Evolutionary conservation across 2,113 vertebrate species (phyloP).

Genomic region (Craseonycteris thonglongyai): DNA sequence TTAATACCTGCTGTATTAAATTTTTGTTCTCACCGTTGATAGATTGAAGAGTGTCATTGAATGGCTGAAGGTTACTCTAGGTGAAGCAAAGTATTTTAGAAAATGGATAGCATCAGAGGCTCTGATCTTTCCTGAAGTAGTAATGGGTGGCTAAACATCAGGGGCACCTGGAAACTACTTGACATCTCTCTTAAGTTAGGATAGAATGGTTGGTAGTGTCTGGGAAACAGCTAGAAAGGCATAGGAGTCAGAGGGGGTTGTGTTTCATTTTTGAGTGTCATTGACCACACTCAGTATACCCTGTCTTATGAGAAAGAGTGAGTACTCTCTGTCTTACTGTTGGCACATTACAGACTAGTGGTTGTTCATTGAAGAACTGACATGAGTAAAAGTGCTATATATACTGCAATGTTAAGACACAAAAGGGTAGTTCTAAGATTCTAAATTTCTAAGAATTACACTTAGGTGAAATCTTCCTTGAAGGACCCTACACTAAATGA

Average conservation of each 20-base stretch:
- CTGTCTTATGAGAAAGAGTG: not conserved
- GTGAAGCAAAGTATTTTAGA: not conserved
- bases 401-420: not conserved
- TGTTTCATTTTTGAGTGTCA: not conserved
- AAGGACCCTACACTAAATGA: not conserved
- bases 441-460: not conserved
- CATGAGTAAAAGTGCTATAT: not conserved
- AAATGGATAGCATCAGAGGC: not conserved
- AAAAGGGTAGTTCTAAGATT: not conserved
- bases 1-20: not conserved
- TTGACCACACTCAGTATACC: rapidly evolving
- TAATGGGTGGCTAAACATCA: not conserved
- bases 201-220: not conserved
- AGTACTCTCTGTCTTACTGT: too few relatives aligned
- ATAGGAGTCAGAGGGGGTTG: not conserved
- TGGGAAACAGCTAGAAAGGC: not conserved
- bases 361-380: not conserved
- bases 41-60: not conserved
- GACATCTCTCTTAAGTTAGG: not conserved
- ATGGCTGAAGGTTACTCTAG: not conserved
- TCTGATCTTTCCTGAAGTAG: not conserved
- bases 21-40: not conserved
- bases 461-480: not conserved
- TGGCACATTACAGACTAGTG: not conserved
- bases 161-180: not conserved